A percentile compares a stretch with the other conserved stretches of the same genome.
Conservation (phyloP, 2,888 invertebrate species). For the Drosophila anomelani region DNA sequence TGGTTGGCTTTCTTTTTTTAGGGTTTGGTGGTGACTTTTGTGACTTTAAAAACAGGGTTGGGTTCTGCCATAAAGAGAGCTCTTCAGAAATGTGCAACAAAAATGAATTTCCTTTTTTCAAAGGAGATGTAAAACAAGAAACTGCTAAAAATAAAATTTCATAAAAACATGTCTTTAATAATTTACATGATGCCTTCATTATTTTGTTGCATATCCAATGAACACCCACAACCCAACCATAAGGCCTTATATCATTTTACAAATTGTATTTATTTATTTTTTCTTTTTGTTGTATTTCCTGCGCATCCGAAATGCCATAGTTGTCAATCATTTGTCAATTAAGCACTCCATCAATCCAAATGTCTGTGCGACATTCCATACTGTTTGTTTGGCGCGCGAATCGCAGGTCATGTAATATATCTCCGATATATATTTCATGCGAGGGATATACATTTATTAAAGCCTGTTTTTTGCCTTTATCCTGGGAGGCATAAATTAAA, state of each 20-base stretch:
- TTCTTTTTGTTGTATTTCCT: conserved; percentile 3
- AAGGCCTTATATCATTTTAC: conserved; percentile 26
- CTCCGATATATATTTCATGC: conserved; percentile 39
- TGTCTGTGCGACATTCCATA: conserved; percentile 32
- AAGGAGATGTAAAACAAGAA: neutral
- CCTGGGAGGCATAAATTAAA: conserved; percentile 63
- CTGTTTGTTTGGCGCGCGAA: conserved; percentile 35
- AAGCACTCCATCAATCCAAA: conserved; percentile 68
- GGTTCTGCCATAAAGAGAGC: conserved; percentile 1
- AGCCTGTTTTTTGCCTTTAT: conserved; percentile 13
- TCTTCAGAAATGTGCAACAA: conserved; percentile 13
- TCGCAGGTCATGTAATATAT: conserved; percentile 37
- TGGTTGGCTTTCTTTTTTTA: conserved; percentile 37
- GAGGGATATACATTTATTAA: conserved; percentile 29
- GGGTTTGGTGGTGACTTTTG: conserved; percentile 67
- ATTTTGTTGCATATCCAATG: conserved; percentile 7
- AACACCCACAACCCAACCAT: neutral
- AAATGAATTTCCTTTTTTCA: neutral
- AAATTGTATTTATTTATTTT: conserved; percentile 27
- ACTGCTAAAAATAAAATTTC: neutral
- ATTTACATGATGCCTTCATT: conserved; percentile 16
- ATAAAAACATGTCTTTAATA: conserved; percentile 8
- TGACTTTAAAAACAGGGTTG: conserved; percentile 59
- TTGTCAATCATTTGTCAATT: conserved; percentile 78
- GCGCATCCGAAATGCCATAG: conserved; percentile 43